These are phyloP conservation scores for Dryas iulia DNA, from an alignment of 1,140 invertebrate species.

Conservation along the genomic window DNA sequence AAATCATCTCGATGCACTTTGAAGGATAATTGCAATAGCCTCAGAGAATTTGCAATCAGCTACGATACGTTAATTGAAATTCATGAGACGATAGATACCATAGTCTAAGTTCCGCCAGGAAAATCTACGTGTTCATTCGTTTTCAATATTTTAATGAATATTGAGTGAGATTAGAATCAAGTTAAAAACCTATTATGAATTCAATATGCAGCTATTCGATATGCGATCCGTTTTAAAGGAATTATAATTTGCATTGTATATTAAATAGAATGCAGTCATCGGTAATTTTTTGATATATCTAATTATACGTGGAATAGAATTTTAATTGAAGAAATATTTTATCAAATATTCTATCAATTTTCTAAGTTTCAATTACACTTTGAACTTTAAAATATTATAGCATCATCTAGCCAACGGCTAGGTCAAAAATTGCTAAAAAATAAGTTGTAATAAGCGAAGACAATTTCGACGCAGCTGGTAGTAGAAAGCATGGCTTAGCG, in stretches of 20 bases:
- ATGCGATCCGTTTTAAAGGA: background rate
- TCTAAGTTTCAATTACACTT: no score
- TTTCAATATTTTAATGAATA: background rate
- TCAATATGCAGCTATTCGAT: background rate
- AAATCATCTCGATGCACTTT: slow-evolving; percentile 7
- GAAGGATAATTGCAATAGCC: slow-evolving; percentile 27
- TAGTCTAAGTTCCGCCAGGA: slow-evolving; percentile 3
- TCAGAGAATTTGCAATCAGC: slow-evolving; percentile 27
- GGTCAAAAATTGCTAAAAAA: no score
- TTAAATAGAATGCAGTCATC: background rate
- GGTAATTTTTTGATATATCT: background rate
- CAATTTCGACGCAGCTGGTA: no score
- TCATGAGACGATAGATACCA: slow-evolving; percentile 23
- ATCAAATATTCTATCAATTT: no score
- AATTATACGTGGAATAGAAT: no score
- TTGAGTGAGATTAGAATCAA: background rate
- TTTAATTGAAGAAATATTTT: no score
- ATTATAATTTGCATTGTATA: background rate
- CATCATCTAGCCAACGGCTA: no score
- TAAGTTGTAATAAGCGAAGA: no score
- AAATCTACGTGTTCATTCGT: background rate
- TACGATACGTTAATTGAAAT: slow-evolving; percentile 35
- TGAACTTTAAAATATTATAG: no score
- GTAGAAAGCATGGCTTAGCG: no score
- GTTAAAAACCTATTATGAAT: background rate